Base-by-base conservation (phyloP, 2,888 invertebrate genomes). In the Harpalus rubripes region DNA sequence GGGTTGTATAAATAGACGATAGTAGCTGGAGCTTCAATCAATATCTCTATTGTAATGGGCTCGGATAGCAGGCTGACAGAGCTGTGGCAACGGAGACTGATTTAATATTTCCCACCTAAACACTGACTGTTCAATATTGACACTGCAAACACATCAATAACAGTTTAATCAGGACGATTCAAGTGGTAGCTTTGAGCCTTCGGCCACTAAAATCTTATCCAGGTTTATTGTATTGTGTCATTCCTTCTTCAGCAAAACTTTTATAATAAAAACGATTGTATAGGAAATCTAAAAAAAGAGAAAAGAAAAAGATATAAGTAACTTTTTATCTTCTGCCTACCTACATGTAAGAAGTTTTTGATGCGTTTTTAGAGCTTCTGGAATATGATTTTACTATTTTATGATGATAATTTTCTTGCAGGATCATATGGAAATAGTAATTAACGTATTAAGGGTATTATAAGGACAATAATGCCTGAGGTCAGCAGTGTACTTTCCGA, bases 81-180 rank as follows among this genome's bases (percentile, higher is more conserved):
- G n/a, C 78, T 78, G 78, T 18, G 80, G 80, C 16, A 80, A 10
- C 18, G 41, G 41, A 32, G 68, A 81, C 68, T 81, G 68, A 81
- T 81, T 81, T 81, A 81, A 81, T 81, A 81, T 81, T 81, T 81
- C 81, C 65, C 68, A 65, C 65, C 68, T 81, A 68, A 68, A 81
- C 59, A 80, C 26, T 52, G 65, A 81, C 68, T 65, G 81, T 81
- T 65, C 81, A 81, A 81, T 81, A 80, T 80, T 80, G 61, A 80
- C 61, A 39, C 39, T 63, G 80, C 59, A 80, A 80, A 80, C 80
- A 80, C 80, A 80, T 80, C 80, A 80, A 80, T 61, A 80, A 80
- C 79, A 79, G 58, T 79, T 79, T 79, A 79, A 79, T 79, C 79
- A 79, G 39, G 39, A 26, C 80, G 44, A 22, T 80, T 80, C 80